Base-by-base conservation (phyloP, 1,140 invertebrate species). In the Zaprionus ornatus region DNA sequence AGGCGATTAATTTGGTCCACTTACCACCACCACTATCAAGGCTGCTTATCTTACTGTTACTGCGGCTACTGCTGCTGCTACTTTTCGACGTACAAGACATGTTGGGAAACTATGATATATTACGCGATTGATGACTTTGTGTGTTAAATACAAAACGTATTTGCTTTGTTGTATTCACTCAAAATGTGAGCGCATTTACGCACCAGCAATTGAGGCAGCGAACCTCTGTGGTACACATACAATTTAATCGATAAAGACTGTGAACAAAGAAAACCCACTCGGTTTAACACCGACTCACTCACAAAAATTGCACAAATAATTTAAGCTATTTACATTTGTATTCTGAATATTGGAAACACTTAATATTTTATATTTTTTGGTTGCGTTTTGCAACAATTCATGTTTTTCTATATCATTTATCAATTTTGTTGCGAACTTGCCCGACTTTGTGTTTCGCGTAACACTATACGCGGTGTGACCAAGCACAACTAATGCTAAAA, bases 161-260 rank as follows among this genome's bases (percentile, higher is more conserved):
- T n/a, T 45, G n/a, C 40, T 37, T 45, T 17, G 40, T 45, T 45
- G 40, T 42, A 37, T 5, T 37, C 13, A 37, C 29, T 67, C n/a
- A n/a, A 40, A 66, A 63, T 25, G 29, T 72, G 40, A 57, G 65
- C 17, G 65, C 48, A 66, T 74, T 70, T 57, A 66, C 66, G 72
- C 72, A 67, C 66, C 48, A 69, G 65, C 37, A 70, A 54, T 40
- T 29, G 40, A 45, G n/a, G 17, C 55, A 32, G 42, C 23, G n/a
- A 55, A 42, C n/a, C 17, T 19, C 35, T 40, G 35, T 21, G 21
- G 37, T 67, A 29, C 63, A 67, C 32, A 67, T 50, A 73, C 54
- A 73, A 73, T 60, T 62, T 67, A 73, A 73, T 73, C 70, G 56
- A 73, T 73, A 67, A 40, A 59, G 32, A 54, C 59, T 21, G 9